Conservation (phyloP, 2,888 invertebrate species). For the Rapana venosa region DNA sequence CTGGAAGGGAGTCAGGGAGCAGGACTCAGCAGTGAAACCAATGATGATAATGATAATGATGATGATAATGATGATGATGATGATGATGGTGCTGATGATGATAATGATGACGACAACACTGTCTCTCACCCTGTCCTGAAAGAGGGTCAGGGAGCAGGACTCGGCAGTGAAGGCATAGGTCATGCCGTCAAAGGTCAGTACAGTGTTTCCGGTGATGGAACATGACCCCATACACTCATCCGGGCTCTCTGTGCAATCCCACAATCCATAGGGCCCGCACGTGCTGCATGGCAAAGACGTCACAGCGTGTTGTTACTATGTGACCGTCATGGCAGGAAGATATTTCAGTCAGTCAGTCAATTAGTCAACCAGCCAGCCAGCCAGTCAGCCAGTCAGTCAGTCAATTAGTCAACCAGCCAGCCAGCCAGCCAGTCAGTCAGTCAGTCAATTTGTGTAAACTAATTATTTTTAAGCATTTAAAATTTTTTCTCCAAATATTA, state of each 20-base stretch:
- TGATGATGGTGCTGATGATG: too few relatives aligned
- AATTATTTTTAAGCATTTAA: too few relatives aligned
- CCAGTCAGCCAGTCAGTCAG: too few relatives aligned
- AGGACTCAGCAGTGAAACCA: background rate
- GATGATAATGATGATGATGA: background rate
- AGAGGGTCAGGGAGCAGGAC: conserved; percentile 26
- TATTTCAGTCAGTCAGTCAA: too few relatives aligned
- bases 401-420: too few relatives aligned
- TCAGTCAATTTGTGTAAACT: too few relatives aligned
- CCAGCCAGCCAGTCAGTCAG: too few relatives aligned
- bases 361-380: too few relatives aligned
- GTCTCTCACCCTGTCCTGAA: conserved; percentile 23
- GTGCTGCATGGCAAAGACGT: background rate
- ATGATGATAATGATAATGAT: background rate
- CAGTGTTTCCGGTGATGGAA: conserved; percentile 20
- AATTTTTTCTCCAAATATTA: too few relatives aligned
- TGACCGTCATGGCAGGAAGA: background rate
- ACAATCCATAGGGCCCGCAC: conserved; percentile 29
- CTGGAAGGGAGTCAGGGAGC: too few relatives aligned
- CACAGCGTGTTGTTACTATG: too few relatives aligned
- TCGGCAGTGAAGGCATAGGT: conserved; percentile 28
- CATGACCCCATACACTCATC: conserved; percentile 26
- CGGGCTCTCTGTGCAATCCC: conserved; percentile 15
- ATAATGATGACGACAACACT: background rate
- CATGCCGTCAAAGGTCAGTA: conserved; percentile 30